Percentiles rank a stretch among this genome's conserved stretches.
Conservation (phyloP, 2,888 invertebrate genomes). For the Drosophila borborema region DNA sequence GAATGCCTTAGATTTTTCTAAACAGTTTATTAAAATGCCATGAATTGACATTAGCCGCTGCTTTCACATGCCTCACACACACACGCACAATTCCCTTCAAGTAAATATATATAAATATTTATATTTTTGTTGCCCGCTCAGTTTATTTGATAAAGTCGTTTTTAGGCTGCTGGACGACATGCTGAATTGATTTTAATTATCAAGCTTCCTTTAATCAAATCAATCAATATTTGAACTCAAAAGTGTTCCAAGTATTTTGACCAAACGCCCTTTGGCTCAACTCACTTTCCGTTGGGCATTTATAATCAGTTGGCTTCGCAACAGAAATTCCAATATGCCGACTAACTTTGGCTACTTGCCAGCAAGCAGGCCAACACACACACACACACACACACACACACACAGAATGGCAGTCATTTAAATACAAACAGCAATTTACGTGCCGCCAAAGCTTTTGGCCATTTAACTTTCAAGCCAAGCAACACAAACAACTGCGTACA, state of each 20-base stretch:
- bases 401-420: constrained; percentile 25
- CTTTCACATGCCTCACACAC: background rate
- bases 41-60: background rate
- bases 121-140: background rate
- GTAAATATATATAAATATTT: background rate
- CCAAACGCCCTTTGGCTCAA: background rate
- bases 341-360: constrained; percentile 14
- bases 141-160: background rate
- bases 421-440: constrained; percentile 44
- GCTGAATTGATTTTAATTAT: constrained; percentile 2
- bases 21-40: background rate
- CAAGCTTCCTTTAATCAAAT: background rate
- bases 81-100: background rate
- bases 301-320: constrained; percentile 20
- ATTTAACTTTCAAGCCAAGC: constrained; percentile 30
- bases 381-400: constrained; percentile 5
- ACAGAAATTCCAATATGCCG: constrained; percentile 24
- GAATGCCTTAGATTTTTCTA: too few relatives aligned
- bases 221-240: constrained; percentile 8
- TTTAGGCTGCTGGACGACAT: background rate
- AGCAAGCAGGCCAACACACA: constrained; percentile 6
- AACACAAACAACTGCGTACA: constrained; percentile 7
- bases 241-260: constrained; percentile 13
- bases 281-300: constrained; percentile 3
- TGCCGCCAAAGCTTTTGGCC: constrained; percentile 32